Evolutionary conservation across 2,113 vertebrate genomes (phyloP), one percentile per base, ranked within the genome.

Genomic region (Callionymus lyra): DNA sequence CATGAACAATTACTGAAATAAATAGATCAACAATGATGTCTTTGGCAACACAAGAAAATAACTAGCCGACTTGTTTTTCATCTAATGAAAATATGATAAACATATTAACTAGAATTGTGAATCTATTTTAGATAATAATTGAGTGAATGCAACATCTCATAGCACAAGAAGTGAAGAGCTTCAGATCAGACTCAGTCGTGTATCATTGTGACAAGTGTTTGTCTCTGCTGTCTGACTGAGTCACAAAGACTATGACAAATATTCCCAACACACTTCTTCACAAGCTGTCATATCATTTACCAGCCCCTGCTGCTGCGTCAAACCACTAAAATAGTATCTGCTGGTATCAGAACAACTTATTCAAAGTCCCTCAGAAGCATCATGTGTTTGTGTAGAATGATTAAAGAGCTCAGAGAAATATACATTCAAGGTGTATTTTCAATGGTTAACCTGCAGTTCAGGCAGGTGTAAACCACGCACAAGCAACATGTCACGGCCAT

Each of bases 261-360:
- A 66, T 51, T 61, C 44, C 56, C 56, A 58, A 57, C 63, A 48
- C 52, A 56, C 47, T 45, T 69, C 47, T 57, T 63, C 44, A 68
- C 63, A 58, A 63, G 59, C 68, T 51, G 69, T 63, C 66, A 60
- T 81, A 83, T 84, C 78, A 41, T 72, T 82, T 80, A 72, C 81
- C 72, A 67, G 21, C 21, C 21, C n/a, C 21, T 5, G 21, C 21
- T 27, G 66, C 80, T 80, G 73, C 61, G 72, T 70, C 77, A 72
- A 76, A 80, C 72, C 61, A 70, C 79, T 69, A 70, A 75, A 82
- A 79, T 76, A 83, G 81, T 82, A 65, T 65, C 53, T 55, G 54
- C 42, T 10, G 34, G 50, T 44, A 47, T 56, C 53, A 31, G 32
- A 19, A 42, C 37, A 74, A 79, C 63, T 79, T 80, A 54, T 54